A percentile compares a stretch with the other conserved stretches of the same genome.
Evolutionary conservation across 30 jellyfish, hydroid and myxozoan genomes (phyloP).

Genomic region (Pelagia noctiluca): DNA sequence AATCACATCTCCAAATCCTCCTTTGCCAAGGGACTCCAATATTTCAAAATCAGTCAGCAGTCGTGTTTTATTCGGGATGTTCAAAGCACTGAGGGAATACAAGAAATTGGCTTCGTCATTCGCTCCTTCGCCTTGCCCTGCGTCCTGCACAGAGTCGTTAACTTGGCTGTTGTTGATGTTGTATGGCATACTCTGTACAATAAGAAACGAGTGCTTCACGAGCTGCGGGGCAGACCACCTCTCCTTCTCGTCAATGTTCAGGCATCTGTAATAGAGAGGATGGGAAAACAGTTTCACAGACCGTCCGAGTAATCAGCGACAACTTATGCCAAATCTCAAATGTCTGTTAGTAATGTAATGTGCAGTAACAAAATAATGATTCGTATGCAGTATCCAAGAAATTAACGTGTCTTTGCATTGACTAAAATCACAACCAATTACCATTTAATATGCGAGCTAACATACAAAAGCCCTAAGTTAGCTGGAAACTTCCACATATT

Average conservation of each 20-base stretch:
- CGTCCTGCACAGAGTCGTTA: constrained; percentile 19
- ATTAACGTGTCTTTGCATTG: too few relatives aligned
- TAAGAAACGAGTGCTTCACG: constrained; percentile 72
- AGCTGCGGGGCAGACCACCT: constrained; percentile 82
- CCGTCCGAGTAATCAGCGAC: too few relatives aligned
- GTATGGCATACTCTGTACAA: constrained; percentile 17
- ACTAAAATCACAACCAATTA: too few relatives aligned
- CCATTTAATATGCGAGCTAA: too few relatives aligned
- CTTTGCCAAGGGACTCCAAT: constrained; percentile 91
- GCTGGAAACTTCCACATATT: too few relatives aligned
- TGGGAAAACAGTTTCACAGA: too few relatives aligned
- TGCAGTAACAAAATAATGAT: too few relatives aligned
- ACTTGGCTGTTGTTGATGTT: neutral
- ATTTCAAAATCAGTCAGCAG: constrained; percentile 86
- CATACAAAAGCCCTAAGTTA: too few relatives aligned
- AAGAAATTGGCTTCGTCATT: constrained; percentile 48
- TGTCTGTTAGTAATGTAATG: too few relatives aligned
- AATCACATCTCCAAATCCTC: constrained; percentile 98
- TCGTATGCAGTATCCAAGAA: too few relatives aligned
- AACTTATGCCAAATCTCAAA: too few relatives aligned
- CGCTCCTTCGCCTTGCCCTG: constrained; percentile 45
- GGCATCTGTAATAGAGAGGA: constrained; percentile 65
- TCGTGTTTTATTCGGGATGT: constrained; percentile 80
- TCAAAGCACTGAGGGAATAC: constrained; percentile 46
- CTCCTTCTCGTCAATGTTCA: constrained; percentile 79